Percentiles rank a stretch among this genome's conserved stretches.
Conservation (phyloP, 2,797 vertebrate species). For the Esox lucius region DNA sequence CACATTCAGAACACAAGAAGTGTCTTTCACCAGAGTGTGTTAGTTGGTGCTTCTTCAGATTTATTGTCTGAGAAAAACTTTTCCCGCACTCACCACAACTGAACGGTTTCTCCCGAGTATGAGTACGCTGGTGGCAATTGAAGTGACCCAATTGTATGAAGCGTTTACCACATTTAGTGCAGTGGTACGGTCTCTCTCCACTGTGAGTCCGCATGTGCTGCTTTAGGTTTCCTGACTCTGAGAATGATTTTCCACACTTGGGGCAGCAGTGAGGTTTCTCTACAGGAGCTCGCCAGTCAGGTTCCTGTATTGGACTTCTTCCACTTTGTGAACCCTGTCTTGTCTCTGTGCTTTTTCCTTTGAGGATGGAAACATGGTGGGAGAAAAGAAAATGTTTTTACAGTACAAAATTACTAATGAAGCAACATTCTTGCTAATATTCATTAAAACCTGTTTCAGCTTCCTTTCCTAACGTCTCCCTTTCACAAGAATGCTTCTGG, state of each 20-base stretch:
- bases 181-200: conserved; percentile 3
- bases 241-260: background rate
- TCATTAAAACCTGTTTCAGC: background rate
- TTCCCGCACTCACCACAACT: background rate
- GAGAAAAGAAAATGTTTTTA: background rate
- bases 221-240: conserved; percentile 6
- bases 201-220: conserved; percentile 5
- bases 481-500: background rate
- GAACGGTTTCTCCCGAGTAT: background rate
- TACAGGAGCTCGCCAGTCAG: background rate
- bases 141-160: conserved; percentile 1
- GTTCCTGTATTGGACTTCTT: background rate
- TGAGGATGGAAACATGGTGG: background rate
- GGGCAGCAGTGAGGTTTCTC: conserved; percentile 8
- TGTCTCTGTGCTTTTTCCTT: background rate
- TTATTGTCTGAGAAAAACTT: background rate
- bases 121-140: background rate
- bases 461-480: background rate
- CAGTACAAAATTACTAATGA: background rate
- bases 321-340: background rate
- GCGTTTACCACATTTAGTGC: background rate
- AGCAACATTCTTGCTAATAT: background rate
- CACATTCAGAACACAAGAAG: conserved; percentile 3
- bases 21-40: background rate
- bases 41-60: background rate